Evolutionary conservation across 1,140 invertebrate genomes (phyloP).

Genomic region (Drusus annulatus): DNA sequence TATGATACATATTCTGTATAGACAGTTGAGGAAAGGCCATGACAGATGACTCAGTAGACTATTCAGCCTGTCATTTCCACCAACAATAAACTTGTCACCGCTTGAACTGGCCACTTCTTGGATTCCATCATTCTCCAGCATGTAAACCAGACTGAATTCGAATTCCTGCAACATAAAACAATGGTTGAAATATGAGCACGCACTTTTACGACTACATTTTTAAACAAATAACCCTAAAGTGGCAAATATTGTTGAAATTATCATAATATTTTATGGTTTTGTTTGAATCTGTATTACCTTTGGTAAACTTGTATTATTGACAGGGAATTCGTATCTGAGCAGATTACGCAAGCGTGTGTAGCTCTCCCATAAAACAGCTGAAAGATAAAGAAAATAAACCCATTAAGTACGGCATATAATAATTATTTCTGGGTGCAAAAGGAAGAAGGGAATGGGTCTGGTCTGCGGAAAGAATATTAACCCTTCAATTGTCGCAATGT

Average conservation of each 20-base stretch:
- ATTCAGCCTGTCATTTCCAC: conserved; percentile 66
- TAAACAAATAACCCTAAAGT: too few relatives aligned
- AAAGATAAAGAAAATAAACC: conserved; percentile 27
- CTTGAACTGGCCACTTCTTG: conserved; percentile 2
- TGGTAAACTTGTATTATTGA: conserved; percentile 61
- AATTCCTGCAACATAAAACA: conserved; percentile 69
- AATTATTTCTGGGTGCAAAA: background rate
- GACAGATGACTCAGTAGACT: conserved; percentile 69
- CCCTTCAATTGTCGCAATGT: too few relatives aligned
- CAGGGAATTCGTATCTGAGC: conserved; percentile 74
- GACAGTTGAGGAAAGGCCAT: conserved; percentile 69
- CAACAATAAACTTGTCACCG: conserved; percentile 59
- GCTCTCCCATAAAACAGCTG: conserved; percentile 67
- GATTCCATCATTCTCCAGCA: conserved; percentile 65
- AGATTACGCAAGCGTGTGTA: conserved; percentile 71
- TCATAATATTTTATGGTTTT: background rate
- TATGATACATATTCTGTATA: conserved; percentile 64
- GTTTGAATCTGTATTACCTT: conserved; percentile 36
- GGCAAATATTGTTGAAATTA: too few relatives aligned
- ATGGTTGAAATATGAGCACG: background rate
- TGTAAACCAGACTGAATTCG: conserved; percentile 66
- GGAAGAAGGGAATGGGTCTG: conserved; percentile 42
- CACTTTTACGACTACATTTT: too few relatives aligned
- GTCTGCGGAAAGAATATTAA: too few relatives aligned
- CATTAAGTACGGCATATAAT: background rate